Conservation (phyloP, 2,113 vertebrate genomes). For the Cheirogaleus medius region DNA sequence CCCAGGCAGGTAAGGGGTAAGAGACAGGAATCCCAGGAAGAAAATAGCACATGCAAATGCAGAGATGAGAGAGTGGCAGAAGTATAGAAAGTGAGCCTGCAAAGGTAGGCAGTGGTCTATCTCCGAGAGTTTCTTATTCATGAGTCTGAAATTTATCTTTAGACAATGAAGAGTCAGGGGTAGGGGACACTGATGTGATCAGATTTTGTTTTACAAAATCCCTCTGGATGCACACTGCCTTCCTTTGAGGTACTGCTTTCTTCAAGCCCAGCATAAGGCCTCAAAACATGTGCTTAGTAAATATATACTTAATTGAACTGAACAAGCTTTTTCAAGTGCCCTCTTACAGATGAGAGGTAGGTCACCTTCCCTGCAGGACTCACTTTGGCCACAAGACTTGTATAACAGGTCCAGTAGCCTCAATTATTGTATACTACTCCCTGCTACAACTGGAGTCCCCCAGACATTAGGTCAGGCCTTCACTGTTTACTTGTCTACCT, state of each 20-base stretch:
- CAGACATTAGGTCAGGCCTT: conserved; percentile 45
- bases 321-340: conserved; percentile 3
- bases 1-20: not conserved
- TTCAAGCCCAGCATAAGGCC: not conserved
- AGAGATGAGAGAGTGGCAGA: not conserved
- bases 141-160: not conserved
- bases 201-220: conserved; percentile 24
- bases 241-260: conserved; percentile 12
- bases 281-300: conserved; percentile 6
- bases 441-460: conserved; percentile 41
- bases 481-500: conserved; percentile 62
- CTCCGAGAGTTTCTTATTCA: not conserved
- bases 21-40: not conserved
- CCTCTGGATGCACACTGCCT: not conserved
- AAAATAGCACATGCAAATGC: not conserved
- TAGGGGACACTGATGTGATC: not conserved
- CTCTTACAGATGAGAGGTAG: not conserved
- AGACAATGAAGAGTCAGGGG: not conserved
- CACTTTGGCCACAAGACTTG: conserved; percentile 56
- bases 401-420: conserved; percentile 73
- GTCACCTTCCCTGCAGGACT: conserved; percentile 40
- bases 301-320: not conserved
- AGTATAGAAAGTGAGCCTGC: not conserved
- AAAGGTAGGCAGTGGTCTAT: not conserved
- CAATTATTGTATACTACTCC: conserved; percentile 22